Evolutionary conservation across 2,113 vertebrate species (phyloP).

Genomic region (Hystrix brachyura): DNA sequence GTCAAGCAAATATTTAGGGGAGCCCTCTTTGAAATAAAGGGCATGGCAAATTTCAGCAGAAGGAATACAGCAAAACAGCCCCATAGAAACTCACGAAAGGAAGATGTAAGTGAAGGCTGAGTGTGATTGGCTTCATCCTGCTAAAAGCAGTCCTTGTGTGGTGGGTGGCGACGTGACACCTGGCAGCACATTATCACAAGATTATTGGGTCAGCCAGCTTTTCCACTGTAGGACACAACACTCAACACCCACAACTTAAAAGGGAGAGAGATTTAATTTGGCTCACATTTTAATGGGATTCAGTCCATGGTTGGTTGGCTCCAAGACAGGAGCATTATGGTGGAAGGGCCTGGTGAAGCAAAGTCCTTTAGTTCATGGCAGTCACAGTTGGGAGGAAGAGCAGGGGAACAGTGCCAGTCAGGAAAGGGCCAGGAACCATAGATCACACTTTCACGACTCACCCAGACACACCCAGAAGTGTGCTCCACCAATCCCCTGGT

Average conservation of each 20-base stretch:
- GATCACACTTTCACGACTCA: not conserved
- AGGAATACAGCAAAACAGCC: not conserved
- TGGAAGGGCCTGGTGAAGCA: not conserved
- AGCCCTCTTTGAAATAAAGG: not conserved
- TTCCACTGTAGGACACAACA: not conserved
- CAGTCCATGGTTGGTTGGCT: not conserved
- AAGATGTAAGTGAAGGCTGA: not conserved
- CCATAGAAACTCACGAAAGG: not conserved
- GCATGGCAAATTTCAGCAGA: not conserved
- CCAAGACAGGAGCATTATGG: not conserved
- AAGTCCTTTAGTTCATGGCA: not conserved
- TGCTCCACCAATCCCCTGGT: not conserved
- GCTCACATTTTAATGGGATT: not conserved
- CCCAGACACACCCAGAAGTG: not conserved
- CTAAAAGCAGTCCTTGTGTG: not conserved
- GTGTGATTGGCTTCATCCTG: not conserved
- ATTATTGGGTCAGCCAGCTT: not conserved
- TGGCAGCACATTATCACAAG: fast-evolving
- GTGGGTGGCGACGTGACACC: fast-evolving
- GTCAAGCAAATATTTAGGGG: not conserved
- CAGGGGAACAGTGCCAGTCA: not conserved
- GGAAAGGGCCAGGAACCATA: not conserved
- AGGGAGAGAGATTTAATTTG: not conserved
- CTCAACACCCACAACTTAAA: not conserved
- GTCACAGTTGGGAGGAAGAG: not conserved